Base-by-base conservation (phyloP, 2,888 invertebrate species). In the Girardia tigrina region DNA sequence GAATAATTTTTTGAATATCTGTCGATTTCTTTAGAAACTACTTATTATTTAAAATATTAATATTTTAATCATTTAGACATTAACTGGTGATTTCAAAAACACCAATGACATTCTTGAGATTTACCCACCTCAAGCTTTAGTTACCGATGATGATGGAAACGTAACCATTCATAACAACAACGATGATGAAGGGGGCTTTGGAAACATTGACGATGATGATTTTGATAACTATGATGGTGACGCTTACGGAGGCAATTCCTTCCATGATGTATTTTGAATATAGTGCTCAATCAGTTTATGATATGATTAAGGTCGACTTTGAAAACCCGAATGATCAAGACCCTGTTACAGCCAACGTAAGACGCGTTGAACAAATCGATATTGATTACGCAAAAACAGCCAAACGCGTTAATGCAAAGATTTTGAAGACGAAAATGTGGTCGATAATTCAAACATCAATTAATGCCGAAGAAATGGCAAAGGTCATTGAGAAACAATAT, bases 331-430 rank as follows among this genome's bases (percentile, higher is more conserved):
- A n/a, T n/a, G n/a, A n/a, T n/a, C n/a, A n/a, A 36, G 36, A 36
- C 16, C 36, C 36, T 12, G 36, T 36, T 12, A 36, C 36, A 8
- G 36, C 36, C 8, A 36, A 36, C 16, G 36, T 36, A 36, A 36
- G 36, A 36, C 81, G 89, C 89, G 88, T 89, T 2, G 87, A 88
- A 1, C 89, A 89, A 84, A 88, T 89, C 71, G 88, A 89, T 80
- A 89, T 92, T 77, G 88, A 89, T 0, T 92, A 90, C 83, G 90
- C 91, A 2, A 88, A 89, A 84, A 87, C 89, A 75, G 90, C 92
- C 2, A 92, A 92, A 82, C 90, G 89, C 77, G 88, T 92, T 69
- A 91, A 93, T 81, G 91, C 92, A 88, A 90, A 89, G 80, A 89
- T 88, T 81, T 83, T 92, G 70, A 92, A 92, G 82, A 85, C 86